Base-by-base conservation (phyloP, 2,888 invertebrate species). In the Ennomos erosarius region DNA sequence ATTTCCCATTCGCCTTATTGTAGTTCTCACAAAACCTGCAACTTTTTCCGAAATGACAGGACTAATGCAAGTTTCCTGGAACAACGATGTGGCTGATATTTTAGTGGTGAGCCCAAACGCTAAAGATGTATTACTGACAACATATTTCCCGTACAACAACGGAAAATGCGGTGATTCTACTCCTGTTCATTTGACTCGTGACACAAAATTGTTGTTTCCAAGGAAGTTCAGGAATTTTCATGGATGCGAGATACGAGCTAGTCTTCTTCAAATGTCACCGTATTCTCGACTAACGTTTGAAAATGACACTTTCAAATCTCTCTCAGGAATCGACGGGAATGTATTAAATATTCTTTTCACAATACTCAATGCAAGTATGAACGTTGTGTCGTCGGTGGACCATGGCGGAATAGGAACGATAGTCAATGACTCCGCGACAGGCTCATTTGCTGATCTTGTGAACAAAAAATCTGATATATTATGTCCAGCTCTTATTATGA, bases 171-270 rank as follows among this genome's bases (percentile, higher is more conserved):
- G 64, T 1, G 75, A 85, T 53, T 67, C 66, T 16, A 69, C 70
- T 8, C 78, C 85, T 1, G 67, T 81, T 2, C 37, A 51, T 47
- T 44, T 84, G 37, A 66, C 70, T 5, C 8, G 40, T 11, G 58
- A 71, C 8, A 47, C 26, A 11, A 54, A 65, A 13, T 59, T 68
- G 9, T 65, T 76, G 37, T 86, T 84, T 69, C 76, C 78, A 2
- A 75, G 66, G 38, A 88, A 87, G 62, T 84, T 77, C 53, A 58
- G 38, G 1, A 82, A 87, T 63, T 86, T 85, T 53, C 61, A 84
- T 40, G 69, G 75, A 37, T 88, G 88, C 61, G 78, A 81, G 4
- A 70, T 85, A 3, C 76, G 65, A 68, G 60, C 73, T 0, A 69
- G 73, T 8, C 46, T 75, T 9, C 37, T 79, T 12, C 64, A 75